phyloP scores from a whole-genome alignment of 2,888 invertebrate genomes.

The Drepana falcataria region DNA sequence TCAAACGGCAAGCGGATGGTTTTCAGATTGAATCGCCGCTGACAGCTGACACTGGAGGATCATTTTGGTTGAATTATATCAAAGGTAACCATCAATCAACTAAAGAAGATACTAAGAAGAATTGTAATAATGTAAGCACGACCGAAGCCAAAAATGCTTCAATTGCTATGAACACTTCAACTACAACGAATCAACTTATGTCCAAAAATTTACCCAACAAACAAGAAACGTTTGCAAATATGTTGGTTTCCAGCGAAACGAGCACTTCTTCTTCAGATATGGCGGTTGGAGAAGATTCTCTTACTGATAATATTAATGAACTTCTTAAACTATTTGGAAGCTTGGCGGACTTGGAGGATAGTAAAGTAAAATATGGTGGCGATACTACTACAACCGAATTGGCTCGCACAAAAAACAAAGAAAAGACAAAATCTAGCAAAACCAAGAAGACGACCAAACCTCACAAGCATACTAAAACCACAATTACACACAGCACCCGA shows the following conservation, averaged over 20 bases:
- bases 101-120: background rate
- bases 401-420: background rate
- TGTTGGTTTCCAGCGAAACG: background rate
- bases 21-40: conserved; percentile 29
- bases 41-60: conserved; percentile 32
- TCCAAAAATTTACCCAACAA: background rate
- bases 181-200: background rate
- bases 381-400: conserved; percentile 6
- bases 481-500: conserved; percentile 7
- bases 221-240: background rate
- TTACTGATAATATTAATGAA: conserved; percentile 27
- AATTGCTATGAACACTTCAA: background rate
- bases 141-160: background rate
- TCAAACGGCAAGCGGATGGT: conserved; percentile 20
- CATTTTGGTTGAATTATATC: conserved; percentile 40
- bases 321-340: conserved; percentile 29
- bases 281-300: conserved; percentile 10
- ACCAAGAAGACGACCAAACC: conserved; percentile 4
- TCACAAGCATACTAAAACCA: conserved; percentile 7
- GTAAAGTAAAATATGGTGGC: conserved; percentile 8
- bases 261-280: conserved; percentile 1
- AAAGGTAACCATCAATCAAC: conserved; percentile 15
- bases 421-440: conserved; percentile 1
- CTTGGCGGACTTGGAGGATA: conserved; percentile 14
- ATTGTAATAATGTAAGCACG: background rate